Evolutionary conservation across 2,113 vertebrate species (phyloP).

Genomic region (Ginglymostoma cirratum): DNA sequence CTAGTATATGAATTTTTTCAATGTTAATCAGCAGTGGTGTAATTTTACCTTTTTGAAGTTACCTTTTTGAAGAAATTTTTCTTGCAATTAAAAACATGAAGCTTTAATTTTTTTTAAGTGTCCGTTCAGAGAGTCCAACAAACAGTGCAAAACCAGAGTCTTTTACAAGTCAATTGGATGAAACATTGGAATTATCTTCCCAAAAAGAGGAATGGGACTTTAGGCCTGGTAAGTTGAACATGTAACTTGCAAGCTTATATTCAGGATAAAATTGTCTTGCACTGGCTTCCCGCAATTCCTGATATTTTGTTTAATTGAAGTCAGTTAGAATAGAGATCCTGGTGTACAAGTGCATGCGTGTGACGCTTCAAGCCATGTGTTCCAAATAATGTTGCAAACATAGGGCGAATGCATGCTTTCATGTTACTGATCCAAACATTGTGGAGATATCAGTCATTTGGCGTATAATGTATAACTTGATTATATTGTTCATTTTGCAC

Average conservation of each 20-base stretch:
- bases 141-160: slow-evolving; percentile 66
- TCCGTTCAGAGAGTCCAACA: slow-evolving; percentile 73
- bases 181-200: slow-evolving; percentile 43
- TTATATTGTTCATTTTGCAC: background rate
- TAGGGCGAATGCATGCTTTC: too few relatives aligned
- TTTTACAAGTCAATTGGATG: slow-evolving; percentile 58
- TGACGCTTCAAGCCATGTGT: too few relatives aligned
- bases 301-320: background rate
- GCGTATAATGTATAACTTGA: background rate
- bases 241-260: background rate
- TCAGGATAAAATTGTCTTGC: background rate
- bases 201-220: slow-evolving; percentile 26
- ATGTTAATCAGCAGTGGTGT: background rate
- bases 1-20: background rate
- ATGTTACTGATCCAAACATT: too few relatives aligned
- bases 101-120: slow-evolving; percentile 49
- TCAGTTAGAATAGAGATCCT: background rate
- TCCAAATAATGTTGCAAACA: too few relatives aligned
- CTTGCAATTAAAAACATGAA: background rate
- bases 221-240: background rate
- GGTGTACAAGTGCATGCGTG: too few relatives aligned
- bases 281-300: background rate
- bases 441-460: too few relatives aligned
- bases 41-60: background rate
- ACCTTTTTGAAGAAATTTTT: background rate